Conservation (phyloP, 1,140 invertebrate species). For the Aethina tumida region DNA sequence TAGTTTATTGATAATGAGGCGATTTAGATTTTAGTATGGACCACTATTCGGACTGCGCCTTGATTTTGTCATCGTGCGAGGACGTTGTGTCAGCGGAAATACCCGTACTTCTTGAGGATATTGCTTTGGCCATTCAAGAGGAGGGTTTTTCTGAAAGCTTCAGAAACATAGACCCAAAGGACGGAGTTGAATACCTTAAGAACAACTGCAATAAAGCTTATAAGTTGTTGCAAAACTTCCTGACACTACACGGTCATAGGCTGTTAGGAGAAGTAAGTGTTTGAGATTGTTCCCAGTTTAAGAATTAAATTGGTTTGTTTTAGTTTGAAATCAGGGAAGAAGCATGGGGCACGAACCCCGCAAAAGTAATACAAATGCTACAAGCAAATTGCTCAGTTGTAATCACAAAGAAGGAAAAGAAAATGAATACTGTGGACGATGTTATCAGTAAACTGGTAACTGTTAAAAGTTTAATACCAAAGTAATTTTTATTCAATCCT, state of each 20-base stretch:
- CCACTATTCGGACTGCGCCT: slow-evolving; percentile 50
- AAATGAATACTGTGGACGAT: slow-evolving; percentile 29
- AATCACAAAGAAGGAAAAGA: slow-evolving; percentile 16
- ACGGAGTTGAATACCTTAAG: slow-evolving; percentile 48
- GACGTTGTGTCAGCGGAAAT: slow-evolving; percentile 63
- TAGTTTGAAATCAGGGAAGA: slow-evolving; percentile 57
- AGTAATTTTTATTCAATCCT: slow-evolving; percentile 26
- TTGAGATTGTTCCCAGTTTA: no score
- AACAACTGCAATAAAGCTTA: slow-evolving; percentile 41
- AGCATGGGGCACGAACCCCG: slow-evolving; percentile 56
- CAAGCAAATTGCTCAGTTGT: slow-evolving; percentile 40
- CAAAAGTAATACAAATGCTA: slow-evolving; percentile 49
- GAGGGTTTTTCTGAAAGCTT: slow-evolving; percentile 43
- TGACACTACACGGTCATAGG: slow-evolving; percentile 65
- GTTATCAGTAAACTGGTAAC: slow-evolving; percentile 39
- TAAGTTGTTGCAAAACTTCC: slow-evolving; percentile 45
- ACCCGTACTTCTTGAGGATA: slow-evolving; percentile 40
- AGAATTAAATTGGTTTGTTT: slow-evolving; percentile 15
- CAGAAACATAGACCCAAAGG: slow-evolving; percentile 38
- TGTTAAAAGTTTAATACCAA: slow-evolving; percentile 38
- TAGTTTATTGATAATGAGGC: neutral
- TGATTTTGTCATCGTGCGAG: slow-evolving; percentile 51
- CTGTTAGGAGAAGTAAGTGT: slow-evolving; percentile 65
- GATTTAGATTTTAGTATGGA: slow-evolving; percentile 45
- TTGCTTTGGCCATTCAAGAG: slow-evolving; percentile 42